Base-by-base conservation (phyloP, 2,113 vertebrate genomes). In the Apteryx owenii region DNA sequence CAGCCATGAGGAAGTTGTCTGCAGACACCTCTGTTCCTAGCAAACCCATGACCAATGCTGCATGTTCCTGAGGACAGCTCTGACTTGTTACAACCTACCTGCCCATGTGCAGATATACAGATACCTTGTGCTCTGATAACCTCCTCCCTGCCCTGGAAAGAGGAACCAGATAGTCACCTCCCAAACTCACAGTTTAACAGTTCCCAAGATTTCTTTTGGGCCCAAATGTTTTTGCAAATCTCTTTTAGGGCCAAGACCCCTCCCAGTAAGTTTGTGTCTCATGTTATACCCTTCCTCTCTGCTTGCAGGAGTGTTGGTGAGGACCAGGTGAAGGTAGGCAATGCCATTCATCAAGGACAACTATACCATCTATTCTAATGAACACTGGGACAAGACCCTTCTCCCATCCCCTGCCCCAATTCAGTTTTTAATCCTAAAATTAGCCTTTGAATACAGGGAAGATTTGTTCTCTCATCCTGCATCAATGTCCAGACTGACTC, bases 391-490 rank as follows among this genome's bases (percentile, higher is more conserved):
- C 68, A 54, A 60, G 8, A 18, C 19, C 5, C 23, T 21, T 19
- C 29, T n/a, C 4, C 5, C 40, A 46, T 44, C 3, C 4, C 48
- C 19, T 4, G 5, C 48, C 19, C 38, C 18, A 11, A 46, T 60
- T 12, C 10, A 4, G 21, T 58, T 38, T 81, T 33, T 66, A 38
- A 71, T 51, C 90, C 88, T 81, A 85, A 90, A 95, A 96, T 92
- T 69, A 75, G 66, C 84, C 79, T 81, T 72, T 36, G 23, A 69
- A n/a, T 68, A 8, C 83, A 48, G 65, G 31, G 71, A 29, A 85
- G 70, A 60, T 60, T 66, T 61, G 69, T 84, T 48, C 38, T 81
- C 36, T 3, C 94, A 93, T 85, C 83, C 85, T 91, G 85, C 92
- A 79, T 81, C 15, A 4, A 60, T 90, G 85, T 81, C 94, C 85